Evolutionary conservation across 2,888 invertebrate species (phyloP).

Genomic region (Caenorhabditis sp.): DNA sequence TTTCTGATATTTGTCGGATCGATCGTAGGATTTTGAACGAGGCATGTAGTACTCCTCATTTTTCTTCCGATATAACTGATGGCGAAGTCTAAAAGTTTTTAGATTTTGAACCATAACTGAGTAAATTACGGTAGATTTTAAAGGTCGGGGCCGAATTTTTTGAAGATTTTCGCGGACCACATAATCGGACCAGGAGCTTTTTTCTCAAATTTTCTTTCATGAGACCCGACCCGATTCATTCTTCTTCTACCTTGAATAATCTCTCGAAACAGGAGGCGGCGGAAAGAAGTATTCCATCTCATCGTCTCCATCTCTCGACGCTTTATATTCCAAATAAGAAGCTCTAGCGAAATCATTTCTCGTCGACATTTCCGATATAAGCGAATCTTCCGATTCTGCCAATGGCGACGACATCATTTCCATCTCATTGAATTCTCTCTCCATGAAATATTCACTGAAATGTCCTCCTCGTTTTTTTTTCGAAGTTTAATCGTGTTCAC

Average conservation of each 20-base stretch:
- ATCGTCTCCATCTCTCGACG: constrained; percentile 17
- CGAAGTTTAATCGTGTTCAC: neutral
- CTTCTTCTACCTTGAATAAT: constrained; percentile 22
- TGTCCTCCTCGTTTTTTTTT: too few relatives aligned
- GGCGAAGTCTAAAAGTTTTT: neutral
- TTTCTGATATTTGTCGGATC: constrained; percentile 4
- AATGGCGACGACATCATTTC: constrained; percentile 46
- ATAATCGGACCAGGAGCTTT: too few relatives aligned
- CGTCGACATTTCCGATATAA: constrained; percentile 44
- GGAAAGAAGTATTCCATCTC: constrained; percentile 10
- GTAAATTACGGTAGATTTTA: too few relatives aligned
- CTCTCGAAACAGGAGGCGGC: constrained; percentile 17
- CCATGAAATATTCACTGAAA: constrained; percentile 32
- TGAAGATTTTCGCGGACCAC: too few relatives aligned
- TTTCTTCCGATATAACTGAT: neutral
- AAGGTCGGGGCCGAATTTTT: too few relatives aligned
- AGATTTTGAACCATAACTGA: too few relatives aligned
- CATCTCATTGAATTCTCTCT: constrained; percentile 35
- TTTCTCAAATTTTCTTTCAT: too few relatives aligned
- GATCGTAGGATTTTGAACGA: constrained; percentile 25
- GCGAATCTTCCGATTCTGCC: constrained; percentile 45
- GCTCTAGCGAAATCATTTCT: constrained; percentile 33
- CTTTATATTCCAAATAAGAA: constrained; percentile 26
- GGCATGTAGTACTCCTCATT: constrained; percentile 27
- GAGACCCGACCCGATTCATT: too few relatives aligned